These are phyloP conservation scores for Mnemiopsis leidyi DNA, from an alignment of 37 sponge, comb jelly and placozoan species.

Conservation along the genomic window DNA sequence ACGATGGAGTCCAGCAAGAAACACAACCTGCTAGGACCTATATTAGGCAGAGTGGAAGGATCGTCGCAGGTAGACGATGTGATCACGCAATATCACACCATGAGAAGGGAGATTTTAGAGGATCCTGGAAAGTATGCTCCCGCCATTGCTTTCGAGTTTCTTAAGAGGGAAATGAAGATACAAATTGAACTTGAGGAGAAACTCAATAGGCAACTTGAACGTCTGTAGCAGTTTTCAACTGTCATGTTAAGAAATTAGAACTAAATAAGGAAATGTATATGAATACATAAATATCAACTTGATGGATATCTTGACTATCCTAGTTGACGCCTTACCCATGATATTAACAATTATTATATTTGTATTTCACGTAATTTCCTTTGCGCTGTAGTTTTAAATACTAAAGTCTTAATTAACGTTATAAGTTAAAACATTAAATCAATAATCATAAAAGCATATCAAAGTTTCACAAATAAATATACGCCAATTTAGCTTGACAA, in stretches of 20 bases:
- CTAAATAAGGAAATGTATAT: no score
- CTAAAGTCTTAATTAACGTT: not conserved
- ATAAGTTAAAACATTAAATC: not conserved
- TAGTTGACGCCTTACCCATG: no score
- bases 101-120: conserved; percentile 12
- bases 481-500: no score
- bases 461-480: not conserved
- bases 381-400: no score
- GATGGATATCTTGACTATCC: no score
- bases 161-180: not conserved
- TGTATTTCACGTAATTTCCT: no score
- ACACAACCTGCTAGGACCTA: conserved; percentile 27
- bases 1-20: conserved; percentile 12
- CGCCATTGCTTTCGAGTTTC: conserved; percentile 18
- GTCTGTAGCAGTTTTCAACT: no score
- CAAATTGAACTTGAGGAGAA: conserved; percentile 3
- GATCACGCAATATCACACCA: not conserved
- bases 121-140: not conserved
- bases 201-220: conserved; percentile 6
- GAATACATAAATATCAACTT: no score
- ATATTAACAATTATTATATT: no score
- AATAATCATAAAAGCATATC: not conserved
- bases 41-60: not conserved
- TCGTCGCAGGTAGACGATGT: not conserved
- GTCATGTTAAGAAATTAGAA: no score